Conservation (phyloP, 2,113 vertebrate species). For the Cavia porcellus region DNA sequence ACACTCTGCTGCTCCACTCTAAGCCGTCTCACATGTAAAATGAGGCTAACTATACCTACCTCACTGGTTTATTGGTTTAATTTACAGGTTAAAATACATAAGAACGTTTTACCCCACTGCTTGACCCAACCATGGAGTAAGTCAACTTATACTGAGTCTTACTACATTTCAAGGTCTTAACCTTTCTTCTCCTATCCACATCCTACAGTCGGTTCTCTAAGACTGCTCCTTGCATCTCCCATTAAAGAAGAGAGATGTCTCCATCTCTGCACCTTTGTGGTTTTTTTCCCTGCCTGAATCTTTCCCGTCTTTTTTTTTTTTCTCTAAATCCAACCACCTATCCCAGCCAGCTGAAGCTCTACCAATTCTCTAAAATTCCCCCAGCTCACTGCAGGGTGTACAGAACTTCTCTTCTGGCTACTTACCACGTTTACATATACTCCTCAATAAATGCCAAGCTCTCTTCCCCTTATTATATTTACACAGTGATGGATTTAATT, state of each 20-base stretch:
- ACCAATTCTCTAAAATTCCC: constrained; percentile 22
- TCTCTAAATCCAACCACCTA: neutral
- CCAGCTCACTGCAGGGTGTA: neutral
- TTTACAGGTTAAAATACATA: constrained; percentile 6
- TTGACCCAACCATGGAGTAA: neutral
- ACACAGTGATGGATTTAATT: constrained; percentile 68
- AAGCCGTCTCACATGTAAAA: neutral
- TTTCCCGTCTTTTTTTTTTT: neutral
- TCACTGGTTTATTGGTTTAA: neutral
- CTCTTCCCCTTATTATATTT: constrained; percentile 63
- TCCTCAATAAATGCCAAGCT: constrained; percentile 45
- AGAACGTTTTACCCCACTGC: neutral
- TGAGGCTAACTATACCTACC: neutral
- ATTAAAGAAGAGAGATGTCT: neutral
- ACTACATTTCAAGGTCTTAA: neutral
- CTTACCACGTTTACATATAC: constrained; percentile 17
- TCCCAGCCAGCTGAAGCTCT: neutral
- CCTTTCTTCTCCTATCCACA: neutral
- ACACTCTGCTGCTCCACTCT: neutral
- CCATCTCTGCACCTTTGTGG: neutral
- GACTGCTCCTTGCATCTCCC: neutral
- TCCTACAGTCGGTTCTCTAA: neutral
- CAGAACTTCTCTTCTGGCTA: constrained; percentile 46
- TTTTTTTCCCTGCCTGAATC: neutral
- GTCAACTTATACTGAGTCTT: neutral